Percentiles rank a stretch among this genome's conserved stretches.
These are phyloP conservation scores for Piezodorus guildinii DNA, from an alignment of 1,140 invertebrate genomes.

Conservation along the genomic window DNA sequence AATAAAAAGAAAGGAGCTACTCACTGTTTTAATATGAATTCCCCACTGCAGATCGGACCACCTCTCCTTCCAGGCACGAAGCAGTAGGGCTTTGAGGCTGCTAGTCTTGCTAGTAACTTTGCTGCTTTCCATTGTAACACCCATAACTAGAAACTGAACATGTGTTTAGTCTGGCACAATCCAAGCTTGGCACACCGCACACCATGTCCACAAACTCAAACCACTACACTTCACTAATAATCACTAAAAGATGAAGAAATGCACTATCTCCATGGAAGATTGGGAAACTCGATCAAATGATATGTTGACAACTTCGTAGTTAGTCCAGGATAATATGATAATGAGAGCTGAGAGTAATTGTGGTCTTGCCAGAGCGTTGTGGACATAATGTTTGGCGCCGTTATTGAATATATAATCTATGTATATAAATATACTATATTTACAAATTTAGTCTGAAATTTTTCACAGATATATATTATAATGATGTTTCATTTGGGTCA, in stretches of 20 bases:
- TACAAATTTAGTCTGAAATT: constrained; percentile 8
- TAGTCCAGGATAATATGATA: not conserved
- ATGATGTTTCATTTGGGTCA: constrained; percentile 18
- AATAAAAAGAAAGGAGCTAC: constrained; percentile 20
- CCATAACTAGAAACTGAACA: constrained; percentile 24
- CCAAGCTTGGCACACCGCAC: constrained; percentile 18
- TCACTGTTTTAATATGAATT: constrained; percentile 81
- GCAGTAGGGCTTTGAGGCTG: constrained; percentile 68
- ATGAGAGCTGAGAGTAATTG: constrained; percentile 15
- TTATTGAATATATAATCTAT: not conserved
- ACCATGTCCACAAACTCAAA: constrained; percentile 24
- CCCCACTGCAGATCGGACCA: constrained; percentile 94
- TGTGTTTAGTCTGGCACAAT: constrained; percentile 17
- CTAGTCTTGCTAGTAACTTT: constrained; percentile 75
- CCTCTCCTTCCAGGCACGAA: constrained; percentile 83
- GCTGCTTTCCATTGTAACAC: constrained; percentile 32
- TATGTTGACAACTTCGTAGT: too few relatives aligned
- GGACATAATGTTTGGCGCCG: constrained; percentile 26
- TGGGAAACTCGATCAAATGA: too few relatives aligned
- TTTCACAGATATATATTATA: constrained; percentile 13
- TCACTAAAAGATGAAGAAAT: not conserved
- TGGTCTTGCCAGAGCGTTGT: constrained; percentile 23
- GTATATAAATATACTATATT: constrained; percentile 6
- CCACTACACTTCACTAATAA: constrained; percentile 13
- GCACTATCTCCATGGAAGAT: too few relatives aligned